Base-by-base conservation (phyloP, 2,888 invertebrate species). In the Agonopterix subpropinquella region DNA sequence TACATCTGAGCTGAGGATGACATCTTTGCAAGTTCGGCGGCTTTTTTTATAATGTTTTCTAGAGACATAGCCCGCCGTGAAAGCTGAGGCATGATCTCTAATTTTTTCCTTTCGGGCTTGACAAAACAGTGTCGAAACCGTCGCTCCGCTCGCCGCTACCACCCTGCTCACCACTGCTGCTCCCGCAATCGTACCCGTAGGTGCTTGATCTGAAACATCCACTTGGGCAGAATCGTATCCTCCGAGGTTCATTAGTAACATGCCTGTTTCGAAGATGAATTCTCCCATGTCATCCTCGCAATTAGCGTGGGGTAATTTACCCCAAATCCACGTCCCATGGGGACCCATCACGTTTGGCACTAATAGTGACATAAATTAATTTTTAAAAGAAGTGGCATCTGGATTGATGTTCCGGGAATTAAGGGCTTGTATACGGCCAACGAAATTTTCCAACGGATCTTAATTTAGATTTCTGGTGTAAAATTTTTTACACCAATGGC, bases 381-480 rank as follows among this genome's bases (percentile, higher is more conserved):
- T 47, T 11, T 47, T 41, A n/a, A 58, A 59, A 11, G 52, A 41
- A 11, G 53, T 45, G 3, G 52, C 36, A 39, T 55, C 55, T 2
- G 58, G 59, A 36, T 57, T 55, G 10, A 50, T 44, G 45, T 55
- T 50, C 4, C 53, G 13, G 35, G 53, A 54, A 45, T 58, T 56
- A 10, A 52, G 36, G 7, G 56, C 54, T 41, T 52, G 48, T 10
- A 53, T 36, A 13, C 49, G 13, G n/a, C 54, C 53, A 51, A 58
- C 53, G 44, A 54, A 56, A 41, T 50, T 54, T 49, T 58, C 54
- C 10, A 59, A 43, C 18, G 54, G 54, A 39, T 54, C 56, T 45
- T 59, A 57, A 43, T 59, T 55, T 11, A 57, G 9, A 43, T 52
- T 41, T 9, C 57, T 36, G 9, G 56, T 48, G 48, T 59, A 56